phyloP scores from a whole-genome alignment of 2,113 vertebrate genomes.

The Bucco capensis region DNA sequence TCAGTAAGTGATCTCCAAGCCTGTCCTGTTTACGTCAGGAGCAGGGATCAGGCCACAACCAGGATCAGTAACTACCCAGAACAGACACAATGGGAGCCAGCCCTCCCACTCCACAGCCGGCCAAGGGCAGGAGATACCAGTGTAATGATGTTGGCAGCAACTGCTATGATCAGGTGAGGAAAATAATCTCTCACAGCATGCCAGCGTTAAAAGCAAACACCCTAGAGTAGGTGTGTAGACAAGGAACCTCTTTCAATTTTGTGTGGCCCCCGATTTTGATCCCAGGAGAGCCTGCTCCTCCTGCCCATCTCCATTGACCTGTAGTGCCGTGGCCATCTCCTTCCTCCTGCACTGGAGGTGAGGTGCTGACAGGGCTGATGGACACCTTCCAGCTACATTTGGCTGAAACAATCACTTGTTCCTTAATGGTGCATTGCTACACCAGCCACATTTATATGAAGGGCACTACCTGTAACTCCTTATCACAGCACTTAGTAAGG shows the following conservation, averaged over 20 bases:
- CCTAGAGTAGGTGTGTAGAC: background rate
- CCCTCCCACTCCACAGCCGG: background rate
- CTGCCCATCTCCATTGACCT: background rate
- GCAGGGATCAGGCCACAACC: background rate
- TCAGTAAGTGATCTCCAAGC: background rate
- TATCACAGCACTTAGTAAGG: background rate
- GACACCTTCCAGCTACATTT: background rate
- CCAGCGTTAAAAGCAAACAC: background rate
- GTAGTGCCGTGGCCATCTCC: background rate
- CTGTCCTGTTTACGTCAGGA: background rate
- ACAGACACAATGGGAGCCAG: background rate
- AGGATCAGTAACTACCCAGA: background rate
- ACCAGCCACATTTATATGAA: background rate
- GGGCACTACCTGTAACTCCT: background rate
- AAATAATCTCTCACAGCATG: background rate
- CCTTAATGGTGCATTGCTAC: background rate
- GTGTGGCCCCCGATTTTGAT: background rate
- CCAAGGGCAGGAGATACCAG: background rate
- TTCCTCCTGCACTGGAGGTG: fast-evolving
- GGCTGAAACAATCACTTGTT: fast-evolving
- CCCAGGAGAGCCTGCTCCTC: background rate
- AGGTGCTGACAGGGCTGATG: background rate
- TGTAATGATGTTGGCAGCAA: background rate
- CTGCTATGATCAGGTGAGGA: background rate
- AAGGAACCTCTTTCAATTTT: background rate